Evolutionary conservation across 2,888 invertebrate species (phyloP), one percentile per base, ranked within the genome.

Genomic region (Troilus luridus): DNA sequence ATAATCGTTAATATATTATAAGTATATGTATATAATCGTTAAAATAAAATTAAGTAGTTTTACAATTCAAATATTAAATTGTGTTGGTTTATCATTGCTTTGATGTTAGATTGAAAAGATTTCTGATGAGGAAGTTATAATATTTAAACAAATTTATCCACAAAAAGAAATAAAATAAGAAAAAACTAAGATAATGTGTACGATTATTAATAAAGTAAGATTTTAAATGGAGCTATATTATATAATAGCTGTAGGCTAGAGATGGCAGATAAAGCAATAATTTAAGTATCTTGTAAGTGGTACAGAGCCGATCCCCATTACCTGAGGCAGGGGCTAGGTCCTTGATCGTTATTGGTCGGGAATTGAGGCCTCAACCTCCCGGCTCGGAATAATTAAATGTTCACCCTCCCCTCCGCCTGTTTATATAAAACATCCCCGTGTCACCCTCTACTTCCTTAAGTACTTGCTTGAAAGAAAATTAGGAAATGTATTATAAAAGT

Each of bases 281-380:
- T 77, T 77, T 41, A 77, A 77, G 41, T 27, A 77, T 27, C 27
- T 41, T 41, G 72, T 77, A 77, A 77, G 72, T 77, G 41, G 17
- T 17, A 41, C 14, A 72, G 6, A 41, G 9, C 7, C 27, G 27
- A 77, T 77, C 27, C 72, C 72, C 27, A 77, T 77, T 77, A 77
- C 72, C 72, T 27, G 27, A 77, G 41, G 9, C 5, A 41, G 72
- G n/a, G n/a, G 27, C 27, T 27, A 27, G 27, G 14, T 27, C 0
- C 14, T 0, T 85, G n/a, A 85, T 58, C 85, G 56, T 85, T 85
- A 85, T 85, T 56, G 85, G 56, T 58, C 56, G 85, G 85, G 58
- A 85, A 85, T 85, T 85, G 85, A 85, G 56, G 72, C 41, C 41
- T 85, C 85, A 58, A n/a, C 56, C 85, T n/a, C 56, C 54, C 85